Evolutionary conservation across 2,888 invertebrate species (phyloP).

Genomic region (Girardia tigrina): DNA sequence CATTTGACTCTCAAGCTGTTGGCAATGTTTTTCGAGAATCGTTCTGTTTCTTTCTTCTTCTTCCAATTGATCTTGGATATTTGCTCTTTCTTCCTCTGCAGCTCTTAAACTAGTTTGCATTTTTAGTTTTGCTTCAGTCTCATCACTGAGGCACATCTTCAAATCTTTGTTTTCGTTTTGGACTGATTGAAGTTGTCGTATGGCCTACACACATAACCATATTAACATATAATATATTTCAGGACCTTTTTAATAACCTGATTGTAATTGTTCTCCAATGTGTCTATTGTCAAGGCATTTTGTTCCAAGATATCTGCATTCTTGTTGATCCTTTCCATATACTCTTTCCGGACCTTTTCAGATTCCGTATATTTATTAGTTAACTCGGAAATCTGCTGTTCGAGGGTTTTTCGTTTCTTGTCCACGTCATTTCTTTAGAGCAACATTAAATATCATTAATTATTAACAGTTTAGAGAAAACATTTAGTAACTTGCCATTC

Average conservation of each 20-base stretch:
- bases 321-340: background rate
- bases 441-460: too few species aligned
- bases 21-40: background rate
- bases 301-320: background rate
- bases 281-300: background rate
- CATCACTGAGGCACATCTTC: background rate
- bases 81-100: conserved; percentile 3
- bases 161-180: background rate
- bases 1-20: background rate
- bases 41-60: conserved; percentile 8
- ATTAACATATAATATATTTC: background rate
- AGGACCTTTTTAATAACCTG: background rate
- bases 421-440: background rate
- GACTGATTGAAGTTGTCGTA: background rate
- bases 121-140: background rate
- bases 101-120: background rate
- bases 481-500: too few species aligned
- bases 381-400: background rate
- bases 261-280: background rate
- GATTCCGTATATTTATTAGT: background rate
- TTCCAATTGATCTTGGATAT: background rate
- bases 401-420: background rate
- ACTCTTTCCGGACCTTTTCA: background rate
- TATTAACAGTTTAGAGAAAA: too few species aligned
- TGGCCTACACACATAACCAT: background rate